These are phyloP conservation scores for Cyclargus thomasi DNA, from an alignment of 1,140 invertebrate genomes.

Conservation along the genomic window DNA sequence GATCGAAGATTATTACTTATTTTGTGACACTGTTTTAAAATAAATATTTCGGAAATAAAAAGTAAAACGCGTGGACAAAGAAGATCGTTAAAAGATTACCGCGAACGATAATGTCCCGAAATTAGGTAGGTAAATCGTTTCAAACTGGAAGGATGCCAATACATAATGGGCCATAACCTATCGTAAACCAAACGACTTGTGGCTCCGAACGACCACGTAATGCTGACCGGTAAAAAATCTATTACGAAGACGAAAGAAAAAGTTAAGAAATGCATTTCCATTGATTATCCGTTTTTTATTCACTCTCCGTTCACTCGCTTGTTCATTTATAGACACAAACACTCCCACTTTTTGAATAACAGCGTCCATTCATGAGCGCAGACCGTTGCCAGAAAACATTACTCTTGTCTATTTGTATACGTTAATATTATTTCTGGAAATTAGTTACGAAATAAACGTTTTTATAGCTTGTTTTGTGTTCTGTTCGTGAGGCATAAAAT, in stretches of 20 bases:
- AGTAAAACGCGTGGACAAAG: no score
- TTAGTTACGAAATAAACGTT: neutral
- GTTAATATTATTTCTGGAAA: conserved; percentile 12
- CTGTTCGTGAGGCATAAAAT: neutral
- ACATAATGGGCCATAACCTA: conserved; percentile 2
- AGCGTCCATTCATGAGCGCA: conserved; percentile 17
- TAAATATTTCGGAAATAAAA: no score
- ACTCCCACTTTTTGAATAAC: conserved; percentile 16
- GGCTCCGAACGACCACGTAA: neutral
- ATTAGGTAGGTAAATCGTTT: neutral
- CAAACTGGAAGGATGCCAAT: neutral
- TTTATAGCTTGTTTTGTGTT: conserved; percentile 10
- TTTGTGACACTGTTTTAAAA: no score
- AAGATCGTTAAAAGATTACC: no score
- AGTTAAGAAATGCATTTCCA: neutral
- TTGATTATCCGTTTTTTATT: neutral
- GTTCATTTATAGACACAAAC: conserved; percentile 7
- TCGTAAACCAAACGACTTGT: neutral
- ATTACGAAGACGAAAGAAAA: neutral
- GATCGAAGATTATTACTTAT: no score
- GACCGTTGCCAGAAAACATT: conserved; percentile 5
- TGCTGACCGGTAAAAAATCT: neutral
- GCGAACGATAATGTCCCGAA: neutral
- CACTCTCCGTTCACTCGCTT: neutral
- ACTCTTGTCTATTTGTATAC: conserved; percentile 12